Evolutionary conservation across 2,888 invertebrate species (phyloP).

Genomic region (Melitaea athalia): DNA sequence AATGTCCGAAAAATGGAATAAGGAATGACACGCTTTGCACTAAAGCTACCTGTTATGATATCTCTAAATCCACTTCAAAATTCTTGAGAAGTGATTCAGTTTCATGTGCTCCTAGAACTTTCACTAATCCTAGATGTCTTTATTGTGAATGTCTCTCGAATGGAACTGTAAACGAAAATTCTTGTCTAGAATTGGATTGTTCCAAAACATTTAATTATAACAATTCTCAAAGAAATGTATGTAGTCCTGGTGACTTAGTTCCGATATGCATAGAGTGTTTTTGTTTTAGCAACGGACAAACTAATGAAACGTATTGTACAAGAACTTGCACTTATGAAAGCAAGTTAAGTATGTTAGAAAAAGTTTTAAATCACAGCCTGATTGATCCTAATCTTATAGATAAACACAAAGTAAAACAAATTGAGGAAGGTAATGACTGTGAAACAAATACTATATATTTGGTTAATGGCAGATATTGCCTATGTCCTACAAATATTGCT

Average conservation of each 20-base stretch:
- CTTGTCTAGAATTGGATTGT: conserved; percentile 64
- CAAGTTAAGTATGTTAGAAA: conserved; percentile 61
- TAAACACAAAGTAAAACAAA: conserved; percentile 47
- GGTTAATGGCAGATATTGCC: conserved; percentile 58
- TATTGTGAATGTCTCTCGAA: conserved; percentile 64
- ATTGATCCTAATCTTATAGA: conserved; percentile 49
- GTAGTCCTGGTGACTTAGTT: conserved; percentile 63
- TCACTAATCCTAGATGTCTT: conserved; percentile 60
- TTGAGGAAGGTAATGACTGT: conserved; percentile 48
- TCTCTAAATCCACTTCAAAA: conserved; percentile 39
- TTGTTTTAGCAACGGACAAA: conserved; percentile 56
- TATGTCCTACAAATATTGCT: conserved; percentile 56
- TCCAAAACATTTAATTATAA: conserved; percentile 46
- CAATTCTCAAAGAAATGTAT: conserved; percentile 45
- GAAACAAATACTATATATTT: conserved; percentile 58
- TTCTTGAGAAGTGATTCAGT: conserved; percentile 44
- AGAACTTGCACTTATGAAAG: conserved; percentile 57
- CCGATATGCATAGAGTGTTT: conserved; percentile 68
- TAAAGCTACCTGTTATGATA: conserved; percentile 47
- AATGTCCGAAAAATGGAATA: conserved; percentile 58
- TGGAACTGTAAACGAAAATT: conserved; percentile 56
- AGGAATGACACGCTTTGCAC: conserved; percentile 55
- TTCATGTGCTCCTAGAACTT: conserved; percentile 56
- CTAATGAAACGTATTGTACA: conserved; percentile 58
- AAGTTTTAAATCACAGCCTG: conserved; percentile 50